phyloP scores from a whole-genome alignment of 2,888 invertebrate genomes.

The Caenorhabditis sp. region DNA sequence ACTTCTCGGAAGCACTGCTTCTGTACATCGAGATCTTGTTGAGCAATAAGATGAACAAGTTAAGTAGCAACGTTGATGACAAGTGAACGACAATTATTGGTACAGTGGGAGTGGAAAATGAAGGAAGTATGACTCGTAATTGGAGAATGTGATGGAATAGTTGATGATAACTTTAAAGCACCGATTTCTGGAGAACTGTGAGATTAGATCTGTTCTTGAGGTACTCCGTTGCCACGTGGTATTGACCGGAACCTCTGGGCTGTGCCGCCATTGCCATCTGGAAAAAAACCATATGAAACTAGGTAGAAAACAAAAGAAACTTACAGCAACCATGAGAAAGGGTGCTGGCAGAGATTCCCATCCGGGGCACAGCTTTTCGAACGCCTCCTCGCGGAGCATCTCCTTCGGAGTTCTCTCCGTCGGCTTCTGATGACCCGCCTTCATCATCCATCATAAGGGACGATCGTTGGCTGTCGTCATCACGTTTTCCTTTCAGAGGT shows the following conservation, averaged over 20 bases:
- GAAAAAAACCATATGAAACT: conserved; percentile 3
- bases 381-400: conserved; percentile 58
- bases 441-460: conserved; percentile 73
- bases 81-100: conserved; percentile 57
- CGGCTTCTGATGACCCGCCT: conserved; percentile 70
- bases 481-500: conserved; percentile 66
- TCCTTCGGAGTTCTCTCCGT: conserved; percentile 70
- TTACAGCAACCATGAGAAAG: conserved; percentile 65
- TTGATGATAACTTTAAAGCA: conserved; percentile 51
- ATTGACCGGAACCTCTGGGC: conserved; percentile 61
- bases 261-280: conserved; percentile 54
- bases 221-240: conserved; percentile 51
- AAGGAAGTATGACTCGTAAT: conserved; percentile 49
- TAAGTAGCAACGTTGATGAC: conserved; percentile 50
- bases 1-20: conserved; percentile 2
- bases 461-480: conserved; percentile 75
- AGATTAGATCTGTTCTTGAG: conserved; percentile 55
- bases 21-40: conserved; percentile 59
- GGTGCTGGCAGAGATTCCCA: conserved; percentile 72
- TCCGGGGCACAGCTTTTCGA: conserved; percentile 66
- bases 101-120: conserved; percentile 2
- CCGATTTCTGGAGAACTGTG: conserved; percentile 27
- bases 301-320: conserved; percentile 15
- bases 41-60: conserved; percentile 29
- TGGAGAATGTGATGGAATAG: conserved; percentile 52